Conservation (phyloP, 2,797 vertebrate genomes). For the Hypotaenidia philippensis region DNA sequence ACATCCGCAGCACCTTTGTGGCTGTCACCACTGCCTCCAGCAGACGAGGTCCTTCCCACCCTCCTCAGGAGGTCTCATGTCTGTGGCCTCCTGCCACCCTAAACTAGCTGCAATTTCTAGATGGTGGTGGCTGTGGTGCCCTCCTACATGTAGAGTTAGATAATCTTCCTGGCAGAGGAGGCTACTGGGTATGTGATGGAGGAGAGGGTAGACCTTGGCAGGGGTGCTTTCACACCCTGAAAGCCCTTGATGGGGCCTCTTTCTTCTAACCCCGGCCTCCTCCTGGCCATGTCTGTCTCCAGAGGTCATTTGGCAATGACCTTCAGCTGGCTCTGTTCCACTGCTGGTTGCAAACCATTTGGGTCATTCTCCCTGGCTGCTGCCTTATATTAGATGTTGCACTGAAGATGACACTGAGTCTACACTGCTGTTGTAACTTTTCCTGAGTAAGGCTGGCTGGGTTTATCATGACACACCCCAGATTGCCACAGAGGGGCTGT, state of each 20-base stretch:
- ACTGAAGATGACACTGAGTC: background rate
- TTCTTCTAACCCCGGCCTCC: background rate
- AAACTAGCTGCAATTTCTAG: background rate
- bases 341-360: background rate
- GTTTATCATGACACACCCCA: background rate
- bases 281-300: accelerated
- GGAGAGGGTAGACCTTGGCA: background rate
- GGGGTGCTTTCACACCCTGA: background rate
- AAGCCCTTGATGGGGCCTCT: background rate
- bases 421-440: background rate
- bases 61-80: background rate
- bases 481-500: background rate
- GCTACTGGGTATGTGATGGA: background rate
- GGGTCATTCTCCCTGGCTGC: background rate
- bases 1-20: background rate
- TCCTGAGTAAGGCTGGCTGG: background rate
- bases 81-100: background rate
- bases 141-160: background rate
- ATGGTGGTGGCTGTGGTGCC: background rate
- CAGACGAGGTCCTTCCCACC: background rate
- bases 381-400: background rate
- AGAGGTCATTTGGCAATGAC: background rate
- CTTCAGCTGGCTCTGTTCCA: background rate
- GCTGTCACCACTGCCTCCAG: background rate
- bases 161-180: background rate